Evolutionary conservation across 2,888 invertebrate species (phyloP).

Genomic region (Zelleria hepariella): DNA sequence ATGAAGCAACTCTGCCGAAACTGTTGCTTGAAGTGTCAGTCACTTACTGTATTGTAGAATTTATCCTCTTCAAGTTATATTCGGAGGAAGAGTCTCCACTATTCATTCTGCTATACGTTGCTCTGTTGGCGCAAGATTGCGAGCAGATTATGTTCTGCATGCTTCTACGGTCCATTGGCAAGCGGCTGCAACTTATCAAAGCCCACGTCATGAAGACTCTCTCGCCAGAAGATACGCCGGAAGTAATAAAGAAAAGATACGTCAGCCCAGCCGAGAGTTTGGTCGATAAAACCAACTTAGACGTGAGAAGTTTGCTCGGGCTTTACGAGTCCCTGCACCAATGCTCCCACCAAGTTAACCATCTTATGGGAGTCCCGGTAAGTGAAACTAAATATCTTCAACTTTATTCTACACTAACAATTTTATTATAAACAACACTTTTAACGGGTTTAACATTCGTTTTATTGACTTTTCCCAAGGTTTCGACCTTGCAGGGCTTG

Average conservation of each 20-base stretch:
- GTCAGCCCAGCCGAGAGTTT: slow-evolving; percentile 24
- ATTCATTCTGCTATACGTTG: slow-evolving; percentile 18
- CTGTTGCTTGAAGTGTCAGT: slow-evolving; percentile 20
- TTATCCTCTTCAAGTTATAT: slow-evolving; percentile 11
- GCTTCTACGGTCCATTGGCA: slow-evolving; percentile 28
- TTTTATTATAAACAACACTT: no score
- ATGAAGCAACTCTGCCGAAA: slow-evolving; percentile 17
- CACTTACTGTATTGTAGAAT: slow-evolving; percentile 25
- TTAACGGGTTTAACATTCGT: no score
- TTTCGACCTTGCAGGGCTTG: no score
- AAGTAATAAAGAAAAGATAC: not conserved
- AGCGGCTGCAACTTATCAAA: slow-evolving; percentile 36
- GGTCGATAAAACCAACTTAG: slow-evolving; percentile 30
- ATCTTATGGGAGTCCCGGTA: slow-evolving; percentile 47
- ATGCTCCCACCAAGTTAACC: slow-evolving; percentile 40
- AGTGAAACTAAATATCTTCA: slow-evolving; percentile 10
- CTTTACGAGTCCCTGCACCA: slow-evolving; percentile 44
- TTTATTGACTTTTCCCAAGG: no score
- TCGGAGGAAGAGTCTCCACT: slow-evolving; percentile 9
- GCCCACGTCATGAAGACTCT: slow-evolving; percentile 24
- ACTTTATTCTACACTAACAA: no score
- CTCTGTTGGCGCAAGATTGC: slow-evolving; percentile 31
- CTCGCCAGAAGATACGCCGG: not conserved
- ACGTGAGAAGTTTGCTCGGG: slow-evolving; percentile 35
- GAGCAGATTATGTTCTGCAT: slow-evolving; percentile 37